phyloP scores from a whole-genome alignment of 2,113 vertebrate species.

The Prionailurus viverrinus region DNA sequence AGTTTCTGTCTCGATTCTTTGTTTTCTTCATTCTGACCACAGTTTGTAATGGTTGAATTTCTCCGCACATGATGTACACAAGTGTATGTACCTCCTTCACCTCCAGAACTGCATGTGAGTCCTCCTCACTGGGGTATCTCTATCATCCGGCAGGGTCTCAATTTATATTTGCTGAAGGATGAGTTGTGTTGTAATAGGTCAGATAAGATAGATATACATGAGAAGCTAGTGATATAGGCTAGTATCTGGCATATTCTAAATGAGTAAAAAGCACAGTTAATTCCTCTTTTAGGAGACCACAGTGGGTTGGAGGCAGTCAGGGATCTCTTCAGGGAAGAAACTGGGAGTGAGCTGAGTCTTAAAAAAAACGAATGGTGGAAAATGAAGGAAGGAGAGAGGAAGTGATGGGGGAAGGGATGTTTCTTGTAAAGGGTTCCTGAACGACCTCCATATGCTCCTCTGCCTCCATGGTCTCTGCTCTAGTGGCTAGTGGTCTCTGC shows the following conservation, averaged over 20 bases:
- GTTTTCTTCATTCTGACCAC: neutral
- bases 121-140: neutral
- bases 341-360: neutral
- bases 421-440: neutral
- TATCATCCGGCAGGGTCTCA: neutral
- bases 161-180: neutral
- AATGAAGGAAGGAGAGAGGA: neutral
- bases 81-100: neutral
- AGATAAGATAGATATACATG: neutral
- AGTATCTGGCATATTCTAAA: neutral
- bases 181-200: neutral
- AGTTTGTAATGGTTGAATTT: neutral
- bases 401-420: neutral
- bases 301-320: neutral
- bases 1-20: neutral
- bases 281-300: neutral
- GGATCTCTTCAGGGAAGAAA: neutral
- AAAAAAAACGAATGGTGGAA: neutral
- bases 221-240: neutral
- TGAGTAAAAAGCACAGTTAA: neutral
- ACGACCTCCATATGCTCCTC: neutral
- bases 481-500: neutral
- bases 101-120: neutral
- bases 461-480: neutral
- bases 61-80: neutral